A percentile compares a stretch with the other conserved stretches of the same genome.
Evolutionary conservation across 2,113 vertebrate species (phyloP).

Genomic region (Phalacrocorax brasilianus): DNA sequence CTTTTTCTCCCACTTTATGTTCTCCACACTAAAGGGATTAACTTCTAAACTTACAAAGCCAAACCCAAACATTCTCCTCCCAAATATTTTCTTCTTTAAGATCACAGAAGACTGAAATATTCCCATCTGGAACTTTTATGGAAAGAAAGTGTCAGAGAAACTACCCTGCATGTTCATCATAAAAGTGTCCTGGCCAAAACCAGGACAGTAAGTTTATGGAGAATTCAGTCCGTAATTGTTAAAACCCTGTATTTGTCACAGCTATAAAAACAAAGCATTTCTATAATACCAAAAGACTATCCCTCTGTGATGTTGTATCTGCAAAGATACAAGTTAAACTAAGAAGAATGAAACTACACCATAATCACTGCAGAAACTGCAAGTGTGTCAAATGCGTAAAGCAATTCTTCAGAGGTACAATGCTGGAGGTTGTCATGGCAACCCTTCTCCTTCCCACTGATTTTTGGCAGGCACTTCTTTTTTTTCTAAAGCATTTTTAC

Average conservation of each 20-base stretch:
- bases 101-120: neutral
- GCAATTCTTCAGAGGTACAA: constrained; percentile 63
- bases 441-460: constrained; percentile 71
- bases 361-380: constrained; percentile 20
- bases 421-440: constrained; percentile 71
- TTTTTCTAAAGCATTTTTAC: constrained; percentile 39
- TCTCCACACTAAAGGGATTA: neutral
- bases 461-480: constrained; percentile 60
- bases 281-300: neutral
- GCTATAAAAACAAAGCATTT: neutral
- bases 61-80: neutral
- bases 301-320: neutral
- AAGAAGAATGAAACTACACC: constrained; percentile 15
- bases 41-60: neutral
- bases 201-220: neutral
- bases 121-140: neutral
- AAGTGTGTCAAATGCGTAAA: constrained; percentile 57
- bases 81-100: neutral
- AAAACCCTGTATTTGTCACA: neutral
- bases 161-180: neutral
- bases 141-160: neutral
- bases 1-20: neutral
- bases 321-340: neutral
- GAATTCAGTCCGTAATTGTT: neutral
- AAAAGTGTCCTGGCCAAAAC: no score